Evolutionary conservation across 2,113 vertebrate genomes (phyloP).

Genomic region (Sebastes fasciatus): DNA sequence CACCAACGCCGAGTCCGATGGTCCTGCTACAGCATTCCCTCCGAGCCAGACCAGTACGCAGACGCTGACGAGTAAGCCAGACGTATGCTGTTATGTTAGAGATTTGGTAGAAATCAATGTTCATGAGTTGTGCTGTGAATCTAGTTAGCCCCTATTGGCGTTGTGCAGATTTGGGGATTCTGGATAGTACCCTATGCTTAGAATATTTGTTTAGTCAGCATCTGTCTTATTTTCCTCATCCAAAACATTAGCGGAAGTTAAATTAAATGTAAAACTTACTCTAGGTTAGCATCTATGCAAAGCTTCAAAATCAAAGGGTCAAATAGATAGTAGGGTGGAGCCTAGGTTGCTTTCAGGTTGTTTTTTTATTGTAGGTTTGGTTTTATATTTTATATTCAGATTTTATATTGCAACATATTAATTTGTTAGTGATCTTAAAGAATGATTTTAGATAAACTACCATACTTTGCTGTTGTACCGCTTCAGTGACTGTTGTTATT

Average conservation of each 20-base stretch:
- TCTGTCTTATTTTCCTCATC: neutral
- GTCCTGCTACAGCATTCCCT: neutral
- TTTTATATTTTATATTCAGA: constrained; percentile 44
- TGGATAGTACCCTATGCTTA: neutral
- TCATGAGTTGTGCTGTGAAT: constrained; percentile 9
- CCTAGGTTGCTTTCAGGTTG: constrained; percentile 26
- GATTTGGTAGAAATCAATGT: neutral
- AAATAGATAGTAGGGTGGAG: neutral
- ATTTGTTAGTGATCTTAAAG: constrained; percentile 31
- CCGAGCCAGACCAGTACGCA: constrained; percentile 75
- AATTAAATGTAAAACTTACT: neutral
- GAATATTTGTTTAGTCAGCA: constrained; percentile 21
- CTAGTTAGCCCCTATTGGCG: neutral
- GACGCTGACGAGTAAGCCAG: constrained; percentile 73
- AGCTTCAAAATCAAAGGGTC: neutral
- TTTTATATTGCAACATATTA: constrained; percentile 28
- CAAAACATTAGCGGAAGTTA: neutral
- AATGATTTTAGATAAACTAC: constrained; percentile 46
- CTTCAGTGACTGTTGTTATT: neutral
- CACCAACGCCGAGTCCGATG: constrained; percentile 72
- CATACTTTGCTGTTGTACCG: constrained; percentile 9
- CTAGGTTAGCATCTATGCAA: neutral
- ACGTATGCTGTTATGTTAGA: neutral
- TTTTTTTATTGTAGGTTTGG: constrained; percentile 36
- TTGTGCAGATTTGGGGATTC: neutral